phyloP scores from a whole-genome alignment of 2,113 vertebrate genomes.

The Strix uralensis region DNA sequence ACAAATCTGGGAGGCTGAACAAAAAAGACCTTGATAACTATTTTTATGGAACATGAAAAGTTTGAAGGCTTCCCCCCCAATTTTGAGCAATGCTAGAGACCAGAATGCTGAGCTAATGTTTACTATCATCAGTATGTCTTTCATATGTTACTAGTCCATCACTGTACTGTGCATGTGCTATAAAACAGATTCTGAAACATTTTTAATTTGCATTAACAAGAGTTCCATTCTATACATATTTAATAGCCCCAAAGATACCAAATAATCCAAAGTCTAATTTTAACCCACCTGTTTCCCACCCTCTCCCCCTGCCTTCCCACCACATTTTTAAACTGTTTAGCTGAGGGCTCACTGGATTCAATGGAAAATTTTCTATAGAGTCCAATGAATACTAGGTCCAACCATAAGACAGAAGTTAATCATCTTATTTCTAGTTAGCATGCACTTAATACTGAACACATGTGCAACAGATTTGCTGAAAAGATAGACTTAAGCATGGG shows the following conservation, averaged over 20 bases:
- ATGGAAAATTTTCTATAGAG: neutral
- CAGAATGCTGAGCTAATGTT: conserved; percentile 24
- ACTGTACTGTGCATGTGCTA: neutral
- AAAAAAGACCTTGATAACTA: conserved; percentile 17
- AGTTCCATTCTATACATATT: conserved; percentile 13
- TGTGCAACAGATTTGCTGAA: neutral
- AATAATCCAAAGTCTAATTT: neutral
- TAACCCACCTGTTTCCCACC: conserved; percentile 28
- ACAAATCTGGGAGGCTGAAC: neutral
- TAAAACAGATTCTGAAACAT: conserved; percentile 32
- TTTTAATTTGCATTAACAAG: conserved; percentile 40
- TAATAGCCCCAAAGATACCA: conserved; percentile 5
- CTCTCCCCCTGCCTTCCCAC: neutral
- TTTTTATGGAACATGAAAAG: neutral
- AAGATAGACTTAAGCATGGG: neutral
- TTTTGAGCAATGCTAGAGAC: conserved; percentile 3
- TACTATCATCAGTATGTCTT: conserved; percentile 15
- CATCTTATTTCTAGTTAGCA: conserved; percentile 39
- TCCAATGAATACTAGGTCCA: neutral
- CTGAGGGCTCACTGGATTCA: neutral
- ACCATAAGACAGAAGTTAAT: conserved; percentile 7
- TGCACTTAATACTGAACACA: conserved; percentile 32
- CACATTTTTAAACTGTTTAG: neutral
- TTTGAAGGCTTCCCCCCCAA: neutral
- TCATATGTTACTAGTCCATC: conserved; percentile 47